Percentiles rank a stretch among this genome's conserved stretches.
Conservation (phyloP, 2,113 vertebrate species). For the Climacteris rufus region DNA sequence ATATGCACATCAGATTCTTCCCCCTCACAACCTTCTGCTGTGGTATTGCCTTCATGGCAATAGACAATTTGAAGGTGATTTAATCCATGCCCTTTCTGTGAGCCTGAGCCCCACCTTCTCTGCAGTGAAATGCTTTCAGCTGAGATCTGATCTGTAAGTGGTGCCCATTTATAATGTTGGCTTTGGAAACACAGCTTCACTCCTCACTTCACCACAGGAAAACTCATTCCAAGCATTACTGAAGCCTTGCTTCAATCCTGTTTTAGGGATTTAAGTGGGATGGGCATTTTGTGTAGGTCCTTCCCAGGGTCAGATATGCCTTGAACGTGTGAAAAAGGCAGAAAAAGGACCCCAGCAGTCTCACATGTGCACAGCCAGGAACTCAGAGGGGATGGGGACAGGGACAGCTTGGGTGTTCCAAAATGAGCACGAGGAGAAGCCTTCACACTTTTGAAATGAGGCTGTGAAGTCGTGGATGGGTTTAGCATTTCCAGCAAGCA, state of each 20-base stretch:
- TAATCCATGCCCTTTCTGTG: neutral
- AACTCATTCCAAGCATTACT: conserved; percentile 13
- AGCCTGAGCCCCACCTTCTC: neutral
- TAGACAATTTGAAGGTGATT: neutral
- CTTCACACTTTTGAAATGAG: neutral
- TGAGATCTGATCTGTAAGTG: neutral
- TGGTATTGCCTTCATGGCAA: neutral
- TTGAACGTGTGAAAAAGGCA: neutral
- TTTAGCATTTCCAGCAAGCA: neutral
- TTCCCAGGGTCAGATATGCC: neutral
- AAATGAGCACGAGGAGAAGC: neutral
- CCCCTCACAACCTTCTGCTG: neutral
- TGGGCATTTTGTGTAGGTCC: neutral
- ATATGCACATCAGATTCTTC: neutral
- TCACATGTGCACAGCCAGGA: neutral
- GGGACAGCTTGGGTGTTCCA: neutral
- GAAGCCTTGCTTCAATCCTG: neutral
- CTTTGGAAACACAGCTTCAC: neutral
- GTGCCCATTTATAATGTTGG: neutral
- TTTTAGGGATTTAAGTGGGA: neutral
- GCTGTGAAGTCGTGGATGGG: neutral
- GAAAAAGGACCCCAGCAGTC: accelerated
- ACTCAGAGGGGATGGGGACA: neutral
- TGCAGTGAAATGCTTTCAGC: neutral
- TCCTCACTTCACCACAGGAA: neutral